Evolutionary conservation across 2,888 invertebrate species (phyloP), one percentile per base, ranked within the genome.

Genomic region (Copidosoma aretas): DNA sequence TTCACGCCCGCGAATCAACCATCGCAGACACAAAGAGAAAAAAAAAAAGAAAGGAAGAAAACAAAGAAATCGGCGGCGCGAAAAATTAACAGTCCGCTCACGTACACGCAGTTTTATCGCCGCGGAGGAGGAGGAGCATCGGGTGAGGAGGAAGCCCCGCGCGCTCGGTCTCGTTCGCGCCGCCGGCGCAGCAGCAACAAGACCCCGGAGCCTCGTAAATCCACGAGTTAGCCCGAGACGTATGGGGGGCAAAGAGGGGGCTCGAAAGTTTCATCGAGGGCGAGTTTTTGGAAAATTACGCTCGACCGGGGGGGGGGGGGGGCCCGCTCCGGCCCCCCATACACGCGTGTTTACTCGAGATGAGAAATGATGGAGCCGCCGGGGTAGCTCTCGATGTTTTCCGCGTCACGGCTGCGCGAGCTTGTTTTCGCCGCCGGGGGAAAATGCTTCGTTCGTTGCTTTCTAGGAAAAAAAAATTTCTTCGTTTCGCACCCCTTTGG

Each of bases 161-260:
- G 24, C 32, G 17, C 19, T 21, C 24, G 41, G 19, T 59, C 43
- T 24, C 53, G 39, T 53, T 65, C 41, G 25, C 41, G 32, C 19
- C 51, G 17, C 24, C 8, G 49, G 43, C 25, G n/a, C 32, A n/a
- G n/a, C 10, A 46, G 25, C 53, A 72, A 67, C 52, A 68, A 58
- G 46, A 53, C 67, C 24, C 61, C 24, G 22, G 62, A 63, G 64
- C n/a, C 64, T 66, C 67, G 59, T 69, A 69, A 67, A 71, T 73
- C 58, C 67, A 32, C 32, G n/a, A 61, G 46, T 61, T 59, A 59
- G 52, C n/a, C 8, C 32, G 8, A 32, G 32, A 32, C 4, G n/a
- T n/a, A n/a, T n/a, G n/a, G n/a, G n/a, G n/a, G n/a, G n/a, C n/a
- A n/a, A n/a, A n/a, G n/a, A n/a, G 32, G 8, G 19, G n/a, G 21